These are phyloP conservation scores for Ceyx margarethae DNA, from an alignment of 2,113 vertebrate species.

Conservation along the genomic window DNA sequence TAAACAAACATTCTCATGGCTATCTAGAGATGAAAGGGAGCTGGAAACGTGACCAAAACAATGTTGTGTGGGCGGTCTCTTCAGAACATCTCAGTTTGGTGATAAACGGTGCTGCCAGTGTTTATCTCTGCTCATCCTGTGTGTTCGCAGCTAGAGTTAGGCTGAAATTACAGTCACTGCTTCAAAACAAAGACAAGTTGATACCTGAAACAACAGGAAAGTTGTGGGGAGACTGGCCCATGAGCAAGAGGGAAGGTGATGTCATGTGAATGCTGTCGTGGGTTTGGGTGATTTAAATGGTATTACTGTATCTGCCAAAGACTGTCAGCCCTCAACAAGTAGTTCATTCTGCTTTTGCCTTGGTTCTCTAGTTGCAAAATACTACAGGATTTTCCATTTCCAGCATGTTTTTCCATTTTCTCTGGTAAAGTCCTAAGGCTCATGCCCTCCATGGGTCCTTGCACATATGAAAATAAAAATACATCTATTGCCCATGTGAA, in stretches of 20 bases:
- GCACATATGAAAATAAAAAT: neutral
- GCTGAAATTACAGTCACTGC: neutral
- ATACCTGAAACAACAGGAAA: neutral
- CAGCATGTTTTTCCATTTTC: neutral
- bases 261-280: neutral
- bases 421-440: neutral
- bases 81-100: neutral
- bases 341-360: neutral
- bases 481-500: neutral
- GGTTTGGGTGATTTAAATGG: neutral
- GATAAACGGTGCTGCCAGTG: neutral
- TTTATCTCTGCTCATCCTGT: neutral
- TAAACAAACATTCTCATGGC: neutral
- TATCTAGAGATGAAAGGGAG: neutral
- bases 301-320: neutral
- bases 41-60: neutral
- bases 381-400: neutral
- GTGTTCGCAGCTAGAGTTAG: neutral
- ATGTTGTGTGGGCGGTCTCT: rapidly evolving
- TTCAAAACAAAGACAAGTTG: conserved; percentile 8
- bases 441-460: neutral
- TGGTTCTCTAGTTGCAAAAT: neutral
- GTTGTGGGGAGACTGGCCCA: neutral
- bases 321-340: neutral
- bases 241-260: neutral